Evolutionary conservation across 2,113 vertebrate species (phyloP).

Genomic region (mouse (Mus musculus)): GRCm39 chr6:55416501-55417000

Average conservation of each 20-base stretch:
- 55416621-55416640: background rate
- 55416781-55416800: background rate
- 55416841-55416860: background rate
- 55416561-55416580: background rate
- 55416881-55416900: background rate
- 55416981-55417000: no score
- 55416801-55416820: no score
- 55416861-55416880: background rate
- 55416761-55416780: background rate
- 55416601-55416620: background rate
- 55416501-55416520: background rate
- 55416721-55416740: background rate
- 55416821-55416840: background rate
- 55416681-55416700: background rate
- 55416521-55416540: background rate
- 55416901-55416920: background rate
- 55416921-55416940: background rate
- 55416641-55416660: background rate
- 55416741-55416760: background rate
- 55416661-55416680: background rate
- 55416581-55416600: background rate
- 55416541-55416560: background rate
- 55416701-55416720: background rate
- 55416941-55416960: fast-evolving
- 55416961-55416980: background rate